These are phyloP conservation scores for Atopsyche davidsoni DNA, from an alignment of 1,140 invertebrate genomes.

Conservation along the genomic window DNA sequence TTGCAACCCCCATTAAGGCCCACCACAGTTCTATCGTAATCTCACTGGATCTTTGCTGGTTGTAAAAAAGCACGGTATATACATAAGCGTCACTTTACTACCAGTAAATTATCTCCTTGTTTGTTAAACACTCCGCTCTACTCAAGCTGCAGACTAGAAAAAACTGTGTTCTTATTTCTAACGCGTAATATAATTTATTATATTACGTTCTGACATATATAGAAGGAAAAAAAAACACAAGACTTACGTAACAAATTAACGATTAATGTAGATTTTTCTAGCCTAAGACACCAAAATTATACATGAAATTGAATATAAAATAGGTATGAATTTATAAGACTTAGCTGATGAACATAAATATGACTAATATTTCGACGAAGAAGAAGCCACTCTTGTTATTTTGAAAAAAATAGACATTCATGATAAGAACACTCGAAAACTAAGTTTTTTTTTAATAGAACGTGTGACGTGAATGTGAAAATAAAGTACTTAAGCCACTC, in stretches of 20 bases:
- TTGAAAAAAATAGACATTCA: not conserved
- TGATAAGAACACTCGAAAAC: not conserved
- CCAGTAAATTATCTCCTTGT: not conserved
- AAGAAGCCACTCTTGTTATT: not conserved
- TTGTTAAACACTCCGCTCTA: not conserved
- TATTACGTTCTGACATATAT: not conserved
- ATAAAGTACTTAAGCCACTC: too few species aligned
- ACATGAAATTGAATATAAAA: constrained; percentile 6
- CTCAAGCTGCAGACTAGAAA: not conserved
- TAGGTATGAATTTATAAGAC: constrained; percentile 13
- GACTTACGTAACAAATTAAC: constrained; percentile 20
- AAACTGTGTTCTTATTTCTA: not conserved
- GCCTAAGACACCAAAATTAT: constrained; percentile 26
- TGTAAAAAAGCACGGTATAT: not conserved
- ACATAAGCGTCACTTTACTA: not conserved
- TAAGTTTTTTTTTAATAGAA: not conserved
- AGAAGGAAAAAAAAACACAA: constrained; percentile 15
- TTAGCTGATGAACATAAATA: constrained; percentile 11
- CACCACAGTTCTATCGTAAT: too few species aligned
- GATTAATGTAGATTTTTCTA: constrained; percentile 23
- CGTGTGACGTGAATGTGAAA: too few species aligned
- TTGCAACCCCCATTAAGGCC: too few species aligned
- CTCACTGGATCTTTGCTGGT: too few species aligned
- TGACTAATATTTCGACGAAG: not conserved
- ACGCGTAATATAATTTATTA: constrained; percentile 8